Percentiles rank a stretch among this genome's conserved stretches.
Evolutionary conservation across 1,140 invertebrate species (phyloP).

Genomic region (Spodoptera frugiperda): DNA sequence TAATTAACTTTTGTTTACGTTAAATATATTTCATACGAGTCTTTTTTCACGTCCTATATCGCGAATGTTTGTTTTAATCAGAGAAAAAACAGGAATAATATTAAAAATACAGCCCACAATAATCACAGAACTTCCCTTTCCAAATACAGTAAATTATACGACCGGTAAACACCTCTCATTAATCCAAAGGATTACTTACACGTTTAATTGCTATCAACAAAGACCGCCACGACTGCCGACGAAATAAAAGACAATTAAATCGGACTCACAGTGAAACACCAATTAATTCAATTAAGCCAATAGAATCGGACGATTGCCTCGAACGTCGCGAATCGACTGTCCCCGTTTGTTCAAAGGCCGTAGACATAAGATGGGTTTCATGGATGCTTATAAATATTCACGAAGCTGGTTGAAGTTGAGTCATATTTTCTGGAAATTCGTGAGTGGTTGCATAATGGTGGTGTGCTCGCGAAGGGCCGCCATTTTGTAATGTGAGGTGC

Average conservation of each 20-base stretch:
- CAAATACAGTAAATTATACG: conserved; percentile 2
- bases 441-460: conserved; percentile 48
- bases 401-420: not conserved
- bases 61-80: no score
- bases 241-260: conserved; percentile 40
- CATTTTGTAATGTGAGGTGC: conserved; percentile 57
- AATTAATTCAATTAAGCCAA: conserved; percentile 32
- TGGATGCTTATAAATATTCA: conserved; percentile 21
- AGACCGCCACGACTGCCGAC: conserved; percentile 1
- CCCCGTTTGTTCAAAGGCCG: not conserved
- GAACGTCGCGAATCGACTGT: conserved; percentile 1
- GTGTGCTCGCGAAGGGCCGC: conserved; percentile 41
- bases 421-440: conserved; percentile 42
- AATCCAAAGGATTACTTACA: conserved; percentile 37
- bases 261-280: conserved; percentile 15
- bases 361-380: not conserved
- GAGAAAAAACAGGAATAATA: not conserved
- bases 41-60: not conserved
- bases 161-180: not conserved
- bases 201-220: conserved; percentile 30
- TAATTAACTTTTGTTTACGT: conserved; percentile 31
- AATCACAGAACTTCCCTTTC: not conserved
- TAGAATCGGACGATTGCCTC: conserved; percentile 20
- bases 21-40: not conserved
- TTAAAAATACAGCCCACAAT: not conserved